phyloP scores from a whole-genome alignment of 2,113 vertebrate genomes.

The Peromyscus leucopus region DNA sequence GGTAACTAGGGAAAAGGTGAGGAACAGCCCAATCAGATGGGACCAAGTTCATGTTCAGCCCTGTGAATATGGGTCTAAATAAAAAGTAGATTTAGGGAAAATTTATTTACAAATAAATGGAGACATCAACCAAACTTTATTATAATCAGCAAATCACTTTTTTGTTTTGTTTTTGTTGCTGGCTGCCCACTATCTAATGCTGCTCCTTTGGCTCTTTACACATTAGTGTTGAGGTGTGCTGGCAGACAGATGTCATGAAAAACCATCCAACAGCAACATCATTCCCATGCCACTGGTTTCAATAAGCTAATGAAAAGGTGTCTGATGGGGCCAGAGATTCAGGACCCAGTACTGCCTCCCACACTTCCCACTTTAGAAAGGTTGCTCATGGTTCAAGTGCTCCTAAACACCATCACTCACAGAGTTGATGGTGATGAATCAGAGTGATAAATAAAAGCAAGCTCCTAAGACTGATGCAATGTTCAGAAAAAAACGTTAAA shows the following conservation, averaged over 20 bases:
- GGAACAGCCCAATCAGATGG: neutral
- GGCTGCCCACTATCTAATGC: neutral
- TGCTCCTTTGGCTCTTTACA: neutral
- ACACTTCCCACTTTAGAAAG: neutral
- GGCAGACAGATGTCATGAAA: neutral
- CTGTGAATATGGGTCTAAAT: neutral
- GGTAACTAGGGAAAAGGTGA: neutral
- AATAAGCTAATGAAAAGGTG: neutral
- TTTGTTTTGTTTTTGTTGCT: neutral
- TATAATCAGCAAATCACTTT: neutral
- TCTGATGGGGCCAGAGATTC: neutral
- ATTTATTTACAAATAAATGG: neutral
- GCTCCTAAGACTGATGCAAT: neutral
- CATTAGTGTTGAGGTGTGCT: neutral
- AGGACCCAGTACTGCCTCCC: neutral
- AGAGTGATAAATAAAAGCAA: neutral
- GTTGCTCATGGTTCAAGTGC: neutral
- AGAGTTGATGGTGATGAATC: neutral
- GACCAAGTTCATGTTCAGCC: neutral
- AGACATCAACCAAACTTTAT: neutral
- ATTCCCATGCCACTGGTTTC: neutral
- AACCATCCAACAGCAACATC: neutral
- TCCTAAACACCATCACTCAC: neutral
- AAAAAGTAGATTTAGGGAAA: neutral
- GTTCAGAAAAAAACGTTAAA: neutral